A percentile compares a stretch with the other conserved stretches of the same genome.
phyloP scores from a whole-genome alignment of 1,140 invertebrate species.

The Drosophila lacteicornis region DNA sequence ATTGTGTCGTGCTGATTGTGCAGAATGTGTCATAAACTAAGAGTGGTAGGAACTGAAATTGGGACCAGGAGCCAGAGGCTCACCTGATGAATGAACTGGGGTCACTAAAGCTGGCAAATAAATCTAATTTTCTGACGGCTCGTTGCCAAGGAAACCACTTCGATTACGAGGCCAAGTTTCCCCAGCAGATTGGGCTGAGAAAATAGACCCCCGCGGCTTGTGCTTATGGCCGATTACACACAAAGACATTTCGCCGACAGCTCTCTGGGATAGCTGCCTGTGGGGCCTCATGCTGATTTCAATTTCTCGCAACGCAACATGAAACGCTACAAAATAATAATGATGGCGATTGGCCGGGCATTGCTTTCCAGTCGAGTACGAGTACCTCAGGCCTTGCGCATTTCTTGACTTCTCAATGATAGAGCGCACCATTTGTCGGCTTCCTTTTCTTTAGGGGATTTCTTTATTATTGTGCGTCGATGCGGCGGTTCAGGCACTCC shows the following conservation, averaged over 20 bases:
- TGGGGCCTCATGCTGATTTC: slow-evolving; percentile 71
- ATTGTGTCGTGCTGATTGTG: slow-evolving; percentile 39
- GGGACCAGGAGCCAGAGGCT: slow-evolving; percentile 1
- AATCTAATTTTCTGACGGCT: slow-evolving; percentile 2
- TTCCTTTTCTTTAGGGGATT: slow-evolving; percentile 43
- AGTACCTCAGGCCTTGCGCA: slow-evolving; percentile 58
- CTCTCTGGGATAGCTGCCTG: slow-evolving; percentile 21
- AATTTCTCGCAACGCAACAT: slow-evolving; percentile 77
- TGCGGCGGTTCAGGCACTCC: slow-evolving; percentile 12
- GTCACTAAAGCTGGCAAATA: not conserved
- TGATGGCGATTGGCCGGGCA: slow-evolving; percentile 64
- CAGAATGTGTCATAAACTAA: slow-evolving; percentile 37
- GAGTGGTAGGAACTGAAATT: slow-evolving; percentile 18
- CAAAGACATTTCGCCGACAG: slow-evolving; percentile 71
- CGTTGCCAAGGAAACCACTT: slow-evolving; percentile 54
- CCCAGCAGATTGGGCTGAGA: slow-evolving; percentile 37
- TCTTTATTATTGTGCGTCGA: slow-evolving; percentile 73
- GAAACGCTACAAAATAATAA: slow-evolving; percentile 82
- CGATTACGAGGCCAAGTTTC: slow-evolving; percentile 18
- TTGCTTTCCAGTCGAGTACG: slow-evolving; percentile 37
- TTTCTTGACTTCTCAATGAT: slow-evolving; percentile 78
- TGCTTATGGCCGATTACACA: slow-evolving; percentile 75
- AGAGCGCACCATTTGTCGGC: slow-evolving; percentile 60
- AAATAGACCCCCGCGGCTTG: slow-evolving; percentile 55
- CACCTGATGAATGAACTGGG: slow-evolving; percentile 31